Conservation (phyloP, 2,113 vertebrate species). For the Psephotus haematonotus region DNA sequence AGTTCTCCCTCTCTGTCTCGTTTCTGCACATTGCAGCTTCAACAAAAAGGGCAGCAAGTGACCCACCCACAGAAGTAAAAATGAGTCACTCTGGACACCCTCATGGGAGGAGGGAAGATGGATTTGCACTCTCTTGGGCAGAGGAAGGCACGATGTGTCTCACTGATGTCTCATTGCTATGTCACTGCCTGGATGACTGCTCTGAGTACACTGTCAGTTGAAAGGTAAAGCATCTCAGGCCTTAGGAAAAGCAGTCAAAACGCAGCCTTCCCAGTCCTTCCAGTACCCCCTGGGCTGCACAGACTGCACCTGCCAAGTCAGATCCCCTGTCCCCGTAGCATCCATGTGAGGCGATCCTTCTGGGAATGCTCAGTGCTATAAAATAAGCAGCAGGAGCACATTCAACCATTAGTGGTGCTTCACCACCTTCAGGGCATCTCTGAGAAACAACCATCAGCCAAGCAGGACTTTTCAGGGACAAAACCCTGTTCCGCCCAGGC, state of each 20-base stretch:
- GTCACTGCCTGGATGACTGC: background rate
- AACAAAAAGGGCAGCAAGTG: background rate
- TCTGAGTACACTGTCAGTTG: background rate
- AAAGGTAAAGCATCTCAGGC: background rate
- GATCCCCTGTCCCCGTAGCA: rapidly evolving
- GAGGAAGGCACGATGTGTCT: background rate
- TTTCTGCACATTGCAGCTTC: background rate
- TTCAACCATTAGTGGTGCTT: background rate
- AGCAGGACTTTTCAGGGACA: rapidly evolving
- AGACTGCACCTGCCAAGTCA: background rate
- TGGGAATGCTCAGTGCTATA: background rate
- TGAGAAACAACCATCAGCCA: background rate
- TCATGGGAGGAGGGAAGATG: background rate
- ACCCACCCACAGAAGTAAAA: background rate
- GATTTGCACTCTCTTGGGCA: background rate
- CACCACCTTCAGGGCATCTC: background rate
- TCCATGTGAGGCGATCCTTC: background rate
- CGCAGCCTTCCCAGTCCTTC: background rate
- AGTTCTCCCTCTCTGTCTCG: background rate
- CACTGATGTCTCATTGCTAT: rapidly evolving
- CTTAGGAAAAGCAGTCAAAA: background rate
- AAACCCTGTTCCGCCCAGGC: background rate
- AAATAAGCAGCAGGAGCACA: background rate
- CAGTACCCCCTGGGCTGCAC: rapidly evolving
- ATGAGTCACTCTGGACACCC: background rate